Evolutionary conservation across 2,113 vertebrate genomes (phyloP).

Genomic region (Notothenia coriiceps): DNA sequence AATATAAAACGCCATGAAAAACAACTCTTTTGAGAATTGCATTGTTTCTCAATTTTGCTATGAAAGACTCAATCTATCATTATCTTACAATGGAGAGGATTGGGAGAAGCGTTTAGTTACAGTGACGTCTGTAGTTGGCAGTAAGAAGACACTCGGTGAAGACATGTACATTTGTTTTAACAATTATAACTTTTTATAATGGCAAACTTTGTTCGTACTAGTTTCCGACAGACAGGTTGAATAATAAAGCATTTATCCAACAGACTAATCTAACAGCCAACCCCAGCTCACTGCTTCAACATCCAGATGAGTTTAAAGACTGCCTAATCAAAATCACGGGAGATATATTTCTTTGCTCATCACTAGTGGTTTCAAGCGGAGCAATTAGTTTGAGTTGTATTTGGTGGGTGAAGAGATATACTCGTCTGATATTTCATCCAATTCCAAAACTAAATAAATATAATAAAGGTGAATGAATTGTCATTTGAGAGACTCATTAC

Average conservation of each 20-base stretch:
- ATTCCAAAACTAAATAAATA: not conserved
- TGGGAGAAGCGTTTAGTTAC: not conserved
- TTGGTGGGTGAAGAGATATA: not conserved
- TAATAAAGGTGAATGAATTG: not conserved
- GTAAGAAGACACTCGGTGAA: too few species aligned
- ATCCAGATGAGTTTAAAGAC: too few species aligned
- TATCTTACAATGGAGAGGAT: not conserved
- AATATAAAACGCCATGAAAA: not conserved
- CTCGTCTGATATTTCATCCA: not conserved
- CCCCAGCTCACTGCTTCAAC: too few species aligned
- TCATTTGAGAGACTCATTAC: not conserved
- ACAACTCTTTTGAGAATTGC: conserved; percentile 21
- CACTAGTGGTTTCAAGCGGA: too few species aligned
- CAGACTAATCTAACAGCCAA: too few species aligned
- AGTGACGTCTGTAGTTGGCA: too few species aligned
- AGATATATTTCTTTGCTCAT: too few species aligned
- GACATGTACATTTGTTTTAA: too few species aligned
- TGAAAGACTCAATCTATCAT: not conserved
- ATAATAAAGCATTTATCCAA: too few species aligned
- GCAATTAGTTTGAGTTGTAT: not conserved
- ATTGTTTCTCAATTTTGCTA: conserved; percentile 15
- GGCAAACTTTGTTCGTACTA: too few species aligned
- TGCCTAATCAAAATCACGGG: too few species aligned
- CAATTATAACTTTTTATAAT: too few species aligned
- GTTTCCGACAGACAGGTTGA: not conserved